A percentile compares a stretch with the other conserved stretches of the same genome.
phyloP scores from a whole-genome alignment of 2,888 invertebrate genomes.

The Drosophila affinis region DNA sequence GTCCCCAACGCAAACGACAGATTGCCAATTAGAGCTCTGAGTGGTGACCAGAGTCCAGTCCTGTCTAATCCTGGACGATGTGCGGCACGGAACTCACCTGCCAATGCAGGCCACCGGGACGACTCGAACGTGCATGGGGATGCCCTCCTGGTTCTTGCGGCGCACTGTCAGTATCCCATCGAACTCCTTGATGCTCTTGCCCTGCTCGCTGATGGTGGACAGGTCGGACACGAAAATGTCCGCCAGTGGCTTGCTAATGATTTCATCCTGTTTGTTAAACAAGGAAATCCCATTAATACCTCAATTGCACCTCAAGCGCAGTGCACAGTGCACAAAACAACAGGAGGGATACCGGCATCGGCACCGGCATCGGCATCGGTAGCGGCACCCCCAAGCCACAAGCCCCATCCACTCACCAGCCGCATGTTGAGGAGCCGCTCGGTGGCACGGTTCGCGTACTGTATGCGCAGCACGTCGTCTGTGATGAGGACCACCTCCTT shows the following conservation, averaged over 20 bases:
- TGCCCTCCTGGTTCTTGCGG: slow-evolving; percentile 91
- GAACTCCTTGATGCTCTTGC: slow-evolving; percentile 89
- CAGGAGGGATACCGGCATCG: too few relatives aligned
- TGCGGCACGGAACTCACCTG: slow-evolving; percentile 83
- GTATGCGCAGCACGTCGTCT: slow-evolving; percentile 91
- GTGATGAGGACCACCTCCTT: slow-evolving; percentile 94
- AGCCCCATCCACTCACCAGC: slow-evolving; percentile 84
- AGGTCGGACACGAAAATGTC: slow-evolving; percentile 84
- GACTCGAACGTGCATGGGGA: slow-evolving; percentile 91
- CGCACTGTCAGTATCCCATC: slow-evolving; percentile 89
- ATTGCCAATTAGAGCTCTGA: slow-evolving; percentile 17
- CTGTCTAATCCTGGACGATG: not conserved
- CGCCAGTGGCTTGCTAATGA: slow-evolving; percentile 83
- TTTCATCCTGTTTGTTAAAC: slow-evolving; percentile 80
- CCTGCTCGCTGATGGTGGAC: slow-evolving; percentile 86
- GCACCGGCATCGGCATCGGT: too few relatives aligned
- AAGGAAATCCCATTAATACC: slow-evolving; percentile 61
- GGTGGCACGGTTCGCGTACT: slow-evolving; percentile 95
- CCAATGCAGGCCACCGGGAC: slow-evolving; percentile 89
- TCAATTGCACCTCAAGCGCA: slow-evolving; percentile 9
- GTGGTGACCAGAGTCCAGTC: not conserved
- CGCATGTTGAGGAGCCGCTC: slow-evolving; percentile 91
- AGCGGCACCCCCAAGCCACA: too few relatives aligned
- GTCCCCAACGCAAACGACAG: not conserved
- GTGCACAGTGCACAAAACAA: not conserved